Conservation (phyloP, 2,888 invertebrate species). For the Drosophila fungiperda region DNA sequence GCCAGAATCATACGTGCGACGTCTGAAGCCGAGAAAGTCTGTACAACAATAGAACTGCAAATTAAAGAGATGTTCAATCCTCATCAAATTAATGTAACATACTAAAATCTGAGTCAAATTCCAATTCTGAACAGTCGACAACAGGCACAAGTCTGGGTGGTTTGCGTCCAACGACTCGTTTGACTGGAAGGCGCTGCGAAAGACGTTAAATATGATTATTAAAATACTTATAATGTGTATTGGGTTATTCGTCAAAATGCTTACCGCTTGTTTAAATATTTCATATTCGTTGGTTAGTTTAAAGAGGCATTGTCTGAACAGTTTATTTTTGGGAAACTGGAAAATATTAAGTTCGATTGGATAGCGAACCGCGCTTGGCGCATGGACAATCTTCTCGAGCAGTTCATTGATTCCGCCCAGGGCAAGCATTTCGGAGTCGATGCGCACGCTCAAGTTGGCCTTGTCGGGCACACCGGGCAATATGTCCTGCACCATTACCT, state of each 20-base stretch:
- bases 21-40: slow-evolving; percentile 65
- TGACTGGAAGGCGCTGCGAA: slow-evolving; percentile 47
- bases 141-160: neutral
- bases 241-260: slow-evolving; percentile 16
- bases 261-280: slow-evolving; percentile 74
- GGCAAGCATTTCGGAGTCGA: slow-evolving; percentile 71
- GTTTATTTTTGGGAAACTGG: slow-evolving; percentile 19
- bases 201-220: neutral
- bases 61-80: neutral
- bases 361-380: slow-evolving; percentile 36
- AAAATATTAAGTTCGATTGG: slow-evolving; percentile 48
- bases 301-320: slow-evolving; percentile 42
- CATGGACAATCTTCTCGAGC: slow-evolving; percentile 42
- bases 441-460: slow-evolving; percentile 66
- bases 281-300: slow-evolving; percentile 65
- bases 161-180: slow-evolving; percentile 14
- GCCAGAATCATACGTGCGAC: slow-evolving; percentile 61
- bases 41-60: neutral
- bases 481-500: slow-evolving; percentile 74
- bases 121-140: slow-evolving; percentile 17
- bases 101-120: slow-evolving; percentile 60
- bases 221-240: neutral
- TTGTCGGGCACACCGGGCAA: slow-evolving; percentile 71
- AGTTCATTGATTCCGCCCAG: slow-evolving; percentile 36
- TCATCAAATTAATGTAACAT: neutral